Percentiles rank a stretch among this genome's conserved stretches.
Conservation (phyloP, 2,888 invertebrate species). For the Acrobasis repandana region DNA sequence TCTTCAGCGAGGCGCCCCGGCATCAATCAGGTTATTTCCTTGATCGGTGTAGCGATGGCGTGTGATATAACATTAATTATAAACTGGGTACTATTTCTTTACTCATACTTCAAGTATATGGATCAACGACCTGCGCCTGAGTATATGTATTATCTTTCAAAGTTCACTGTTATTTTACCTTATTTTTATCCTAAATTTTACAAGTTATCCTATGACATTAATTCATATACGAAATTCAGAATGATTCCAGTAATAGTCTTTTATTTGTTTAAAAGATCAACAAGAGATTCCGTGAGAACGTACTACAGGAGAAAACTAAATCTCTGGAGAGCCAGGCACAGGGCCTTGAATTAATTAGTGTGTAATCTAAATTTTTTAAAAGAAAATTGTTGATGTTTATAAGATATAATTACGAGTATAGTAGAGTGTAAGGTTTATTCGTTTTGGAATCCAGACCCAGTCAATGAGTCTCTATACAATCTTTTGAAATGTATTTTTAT, state of each 20-base stretch:
- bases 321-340: slow-evolving; percentile 8
- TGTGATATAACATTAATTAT: slow-evolving; percentile 5
- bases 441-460: no score
- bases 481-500: no score
- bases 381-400: no score
- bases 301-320: background rate
- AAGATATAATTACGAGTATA: no score
- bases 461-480: no score
- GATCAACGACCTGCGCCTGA: no score
- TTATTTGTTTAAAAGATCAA: slow-evolving; percentile 3
- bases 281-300: background rate
- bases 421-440: no score
- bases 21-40: background rate
- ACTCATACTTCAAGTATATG: no score
- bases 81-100: slow-evolving; percentile 4
- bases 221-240: background rate
- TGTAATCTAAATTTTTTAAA: no score
- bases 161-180: background rate
- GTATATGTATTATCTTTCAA: background rate
- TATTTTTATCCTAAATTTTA: background rate
- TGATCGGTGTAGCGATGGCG: background rate
- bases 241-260: background rate
- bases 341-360: background rate
- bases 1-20: background rate
- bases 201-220: background rate